A percentile compares a stretch with the other conserved stretches of the same genome.
These are phyloP conservation scores for Falco concolor DNA, from an alignment of 2,797 vertebrate genomes.

Conservation along the genomic window DNA sequence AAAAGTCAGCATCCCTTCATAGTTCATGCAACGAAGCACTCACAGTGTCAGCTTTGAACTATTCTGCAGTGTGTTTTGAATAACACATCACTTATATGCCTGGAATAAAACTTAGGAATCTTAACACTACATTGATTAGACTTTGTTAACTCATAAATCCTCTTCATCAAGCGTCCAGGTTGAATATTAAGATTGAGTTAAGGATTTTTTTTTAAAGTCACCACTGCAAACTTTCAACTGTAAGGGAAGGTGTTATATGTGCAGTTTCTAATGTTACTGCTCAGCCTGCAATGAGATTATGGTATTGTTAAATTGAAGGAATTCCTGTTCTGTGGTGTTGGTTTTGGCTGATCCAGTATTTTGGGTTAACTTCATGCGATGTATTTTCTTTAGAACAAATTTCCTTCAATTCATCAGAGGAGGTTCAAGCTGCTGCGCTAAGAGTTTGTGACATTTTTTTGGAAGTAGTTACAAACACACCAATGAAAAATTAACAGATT, in stretches of 20 bases:
- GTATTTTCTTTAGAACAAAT: conserved; percentile 77
- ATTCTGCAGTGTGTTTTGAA: neutral
- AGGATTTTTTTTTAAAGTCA: neutral
- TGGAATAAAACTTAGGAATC: neutral
- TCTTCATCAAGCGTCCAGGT: neutral
- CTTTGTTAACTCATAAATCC: neutral
- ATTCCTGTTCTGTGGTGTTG: conserved; percentile 72
- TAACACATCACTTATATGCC: neutral
- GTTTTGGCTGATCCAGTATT: conserved; percentile 67
- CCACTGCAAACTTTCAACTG: conserved; percentile 2
- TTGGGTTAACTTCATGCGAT: conserved; percentile 70
- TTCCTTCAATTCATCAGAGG: conserved; percentile 79
- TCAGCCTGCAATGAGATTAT: conserved; percentile 45
- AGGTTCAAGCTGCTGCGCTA: conserved; percentile 60
- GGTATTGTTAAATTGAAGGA: conserved; percentile 69
- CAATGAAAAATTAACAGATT: conserved; percentile 40
- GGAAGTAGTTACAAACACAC: neutral
- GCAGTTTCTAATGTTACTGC: conserved; percentile 38
- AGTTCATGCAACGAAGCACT: neutral
- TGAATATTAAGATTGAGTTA: neutral
- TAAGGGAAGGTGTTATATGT: conserved; percentile 31
- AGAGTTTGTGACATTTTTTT: conserved; percentile 62
- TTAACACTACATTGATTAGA: neutral
- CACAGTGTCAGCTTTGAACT: neutral
- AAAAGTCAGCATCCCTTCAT: conserved; percentile 1